Evolutionary conservation across 2,113 vertebrate species (phyloP).

Genomic region (Corydoras maculifer): DNA sequence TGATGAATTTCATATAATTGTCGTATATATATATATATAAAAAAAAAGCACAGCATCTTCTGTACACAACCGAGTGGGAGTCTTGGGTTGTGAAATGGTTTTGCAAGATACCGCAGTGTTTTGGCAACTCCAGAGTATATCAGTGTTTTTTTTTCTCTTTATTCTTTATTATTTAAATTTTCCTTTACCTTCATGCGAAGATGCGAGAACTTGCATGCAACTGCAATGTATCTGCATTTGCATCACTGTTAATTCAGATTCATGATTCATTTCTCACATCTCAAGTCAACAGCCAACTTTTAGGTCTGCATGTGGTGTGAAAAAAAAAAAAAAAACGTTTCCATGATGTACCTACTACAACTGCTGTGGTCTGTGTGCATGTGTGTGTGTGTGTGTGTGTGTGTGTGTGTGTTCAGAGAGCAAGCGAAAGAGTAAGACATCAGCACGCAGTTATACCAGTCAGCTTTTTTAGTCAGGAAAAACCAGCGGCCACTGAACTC

Average conservation of each 20-base stretch:
- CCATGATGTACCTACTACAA: slow-evolving; percentile 47
- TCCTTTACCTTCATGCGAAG: no score
- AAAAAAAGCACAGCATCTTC: slow-evolving; percentile 45
- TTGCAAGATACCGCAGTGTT: slow-evolving; percentile 58
- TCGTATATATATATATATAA: no score
- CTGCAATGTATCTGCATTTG: no score
- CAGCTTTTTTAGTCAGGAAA: slow-evolving; percentile 35
- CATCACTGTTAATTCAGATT: slow-evolving; percentile 7
- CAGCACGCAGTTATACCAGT: slow-evolving; percentile 27
- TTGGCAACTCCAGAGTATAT: slow-evolving; percentile 45
- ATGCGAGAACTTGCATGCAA: no score
- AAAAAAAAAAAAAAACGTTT: slow-evolving; percentile 42
- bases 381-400: background rate
- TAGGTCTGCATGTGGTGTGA: slow-evolving; percentile 40
- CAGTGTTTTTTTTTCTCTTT: slow-evolving; percentile 30
- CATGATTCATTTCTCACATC: slow-evolving; percentile 23
- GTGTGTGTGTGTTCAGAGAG: background rate
- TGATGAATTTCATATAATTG: no score
- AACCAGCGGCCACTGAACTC: slow-evolving; percentile 41
- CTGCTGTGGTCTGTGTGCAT: slow-evolving; percentile 29
- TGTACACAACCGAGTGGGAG: slow-evolving; percentile 40
- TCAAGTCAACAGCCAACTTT: slow-evolving; percentile 11
- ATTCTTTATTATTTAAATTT: no score
- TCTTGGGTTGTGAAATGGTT: slow-evolving; percentile 57
- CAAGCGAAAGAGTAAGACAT: slow-evolving; percentile 8